phyloP scores from a whole-genome alignment of 1,140 invertebrate species.

The Manduca sexta region DNA sequence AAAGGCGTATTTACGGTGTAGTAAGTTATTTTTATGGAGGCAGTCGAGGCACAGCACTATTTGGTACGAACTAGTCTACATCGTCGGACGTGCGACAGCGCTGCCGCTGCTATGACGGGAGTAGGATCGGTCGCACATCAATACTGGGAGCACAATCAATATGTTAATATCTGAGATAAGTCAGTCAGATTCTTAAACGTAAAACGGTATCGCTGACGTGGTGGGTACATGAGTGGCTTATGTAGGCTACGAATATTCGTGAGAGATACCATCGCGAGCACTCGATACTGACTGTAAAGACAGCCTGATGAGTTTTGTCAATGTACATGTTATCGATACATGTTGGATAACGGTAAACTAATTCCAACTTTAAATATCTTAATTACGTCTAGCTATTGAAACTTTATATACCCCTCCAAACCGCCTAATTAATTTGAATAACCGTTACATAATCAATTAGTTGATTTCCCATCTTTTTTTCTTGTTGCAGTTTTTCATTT shows the following conservation, averaged over 20 bases:
- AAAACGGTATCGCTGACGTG: constrained; percentile 49
- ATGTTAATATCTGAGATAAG: constrained; percentile 67
- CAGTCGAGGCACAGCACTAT: constrained; percentile 25
- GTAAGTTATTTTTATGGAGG: constrained; percentile 33
- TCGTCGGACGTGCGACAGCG: constrained; percentile 7
- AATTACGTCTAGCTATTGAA: too few relatives aligned
- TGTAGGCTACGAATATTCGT: constrained; percentile 28
- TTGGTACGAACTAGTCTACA: constrained; percentile 22
- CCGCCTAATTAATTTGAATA: too few relatives aligned
- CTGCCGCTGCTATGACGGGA: too few relatives aligned
- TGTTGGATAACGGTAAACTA: too few relatives aligned
- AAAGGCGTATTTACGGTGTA: constrained; percentile 34
- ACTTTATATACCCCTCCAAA: too few relatives aligned
- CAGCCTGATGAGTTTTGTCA: constrained; percentile 46
- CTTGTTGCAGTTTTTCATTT: too few relatives aligned
- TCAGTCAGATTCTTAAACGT: constrained; percentile 55
- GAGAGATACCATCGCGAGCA: constrained; percentile 50
- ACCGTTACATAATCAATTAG: too few relatives aligned
- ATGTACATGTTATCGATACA: too few relatives aligned
- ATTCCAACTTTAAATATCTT: too few relatives aligned
- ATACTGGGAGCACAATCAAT: constrained; percentile 63
- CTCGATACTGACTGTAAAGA: constrained; percentile 23
- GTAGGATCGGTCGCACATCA: constrained; percentile 46
- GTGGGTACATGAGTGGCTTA: constrained; percentile 45
- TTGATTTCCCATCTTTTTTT: too few relatives aligned